Percentiles rank a stretch among this genome's conserved stretches.
Evolutionary conservation across 2,797 vertebrate species (phyloP).

Genomic region (Amblyraja radiata): DNA sequence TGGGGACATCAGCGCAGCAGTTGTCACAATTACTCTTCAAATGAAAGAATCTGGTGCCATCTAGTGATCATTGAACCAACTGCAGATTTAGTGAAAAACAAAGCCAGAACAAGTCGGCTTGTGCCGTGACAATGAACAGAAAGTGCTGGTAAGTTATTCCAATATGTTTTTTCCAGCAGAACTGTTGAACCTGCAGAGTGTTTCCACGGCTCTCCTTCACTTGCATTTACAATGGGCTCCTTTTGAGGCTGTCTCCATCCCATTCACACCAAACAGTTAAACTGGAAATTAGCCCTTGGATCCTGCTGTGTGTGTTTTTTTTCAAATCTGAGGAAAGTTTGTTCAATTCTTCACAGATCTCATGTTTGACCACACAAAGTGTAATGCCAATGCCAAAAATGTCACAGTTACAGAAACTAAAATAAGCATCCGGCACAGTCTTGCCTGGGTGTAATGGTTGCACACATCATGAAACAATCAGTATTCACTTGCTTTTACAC

Average conservation of each 20-base stretch:
- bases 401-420: not conserved
- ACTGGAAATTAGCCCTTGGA: not conserved
- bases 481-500: too few species aligned
- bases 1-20: not conserved
- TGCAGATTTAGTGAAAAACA: not conserved
- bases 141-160: not conserved
- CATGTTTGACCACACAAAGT: not conserved
- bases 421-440: not conserved
- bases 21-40: not conserved
- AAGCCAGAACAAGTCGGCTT: not conserved
- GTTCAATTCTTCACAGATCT: too few species aligned
- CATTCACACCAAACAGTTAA: not conserved
- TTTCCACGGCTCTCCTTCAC: not conserved
- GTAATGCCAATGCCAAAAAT: not conserved
- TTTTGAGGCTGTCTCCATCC: not conserved
- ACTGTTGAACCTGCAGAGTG: not conserved
- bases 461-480: too few species aligned
- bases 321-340: not conserved
- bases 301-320: not conserved
- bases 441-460: too few species aligned
- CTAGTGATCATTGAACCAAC: not conserved
- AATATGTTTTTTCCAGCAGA: not conserved
- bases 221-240: not conserved
- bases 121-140: not conserved
- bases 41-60: not conserved